Base-by-base conservation (phyloP, 2,797 vertebrate species). In the Huso huso region DNA sequence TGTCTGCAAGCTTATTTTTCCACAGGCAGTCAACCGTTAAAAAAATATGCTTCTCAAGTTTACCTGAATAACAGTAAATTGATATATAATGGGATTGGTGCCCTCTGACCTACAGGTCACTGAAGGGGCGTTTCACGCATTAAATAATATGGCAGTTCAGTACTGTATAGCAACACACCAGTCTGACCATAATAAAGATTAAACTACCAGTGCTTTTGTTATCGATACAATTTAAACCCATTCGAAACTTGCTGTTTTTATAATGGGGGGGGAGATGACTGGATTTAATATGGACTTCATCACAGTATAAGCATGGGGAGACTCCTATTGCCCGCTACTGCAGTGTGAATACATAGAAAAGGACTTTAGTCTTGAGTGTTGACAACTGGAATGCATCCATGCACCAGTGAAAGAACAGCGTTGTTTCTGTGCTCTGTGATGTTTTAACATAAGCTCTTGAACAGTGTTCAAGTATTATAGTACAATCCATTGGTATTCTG, bases 401-500 rank as follows among this genome's bases (percentile, higher is more conserved):
- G 11, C 12, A 2, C 55, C 55, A 58, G 3, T 7, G 12, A 7
- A n/a, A 11, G 12, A 6, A 7, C 55, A 7, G 55, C 12, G 6
- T 58, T 11, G 15, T n/a, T 7, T 13, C 55, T 58, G 3, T 58
- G 55, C 37, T 37, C 37, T 37, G 4, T 37, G 37, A 37, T 37
- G 37, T 37, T 37, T 37, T 37, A 37, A 37, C 37, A 37, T 37
- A 4, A 37, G 5, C 3, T 37, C 37, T 37, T 48, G 62, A 15
- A 10, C 66, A 8, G 66, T 51, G 63, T 57, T 51, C 23, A 18
- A 61, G 48, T 7, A 37, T 37, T 37, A 5, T 5, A 37, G 37
- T 37, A 37, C 37, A 37, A 5, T 68, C 64, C 15, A 67, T 72
- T 65, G 61, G 62, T 69, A 72, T 62, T 72, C 68, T 57, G 64